Evolutionary conservation across 2,888 invertebrate species (phyloP), one percentile per base, ranked within the genome.

Genomic region (Agelastica alni): DNA sequence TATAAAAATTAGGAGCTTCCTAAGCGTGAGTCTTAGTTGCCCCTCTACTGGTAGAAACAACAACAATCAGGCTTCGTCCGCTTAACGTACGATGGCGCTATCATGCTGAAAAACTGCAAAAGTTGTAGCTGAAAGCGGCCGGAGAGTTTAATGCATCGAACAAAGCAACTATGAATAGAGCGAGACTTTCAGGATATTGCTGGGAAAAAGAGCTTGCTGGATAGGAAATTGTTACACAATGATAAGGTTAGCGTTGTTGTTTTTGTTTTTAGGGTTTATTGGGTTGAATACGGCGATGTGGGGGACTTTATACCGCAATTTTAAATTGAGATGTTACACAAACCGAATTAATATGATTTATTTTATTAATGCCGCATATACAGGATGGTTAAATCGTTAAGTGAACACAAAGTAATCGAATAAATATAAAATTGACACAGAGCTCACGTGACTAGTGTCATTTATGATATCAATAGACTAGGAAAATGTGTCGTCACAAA

Each of bases 51-150:
- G 53, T 49, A 48, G 59, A 45, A 44, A 32, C 32, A 39, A 43
- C 20, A 53, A 56, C 59, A 59, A 57, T 49, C 7, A 39, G 31
- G 44, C 43, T 65, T 59, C 54, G 46, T 55, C 57, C 48, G 49
- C 48, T 48, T 37, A 30, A 47, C 54, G 18, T 22, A 48, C 59
- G 67, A 62, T 68, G 66, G 58, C 64, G 61, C 61, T 28, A 57
- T 46, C 36, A 37, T 57, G 46, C 43, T 30, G 13, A 58, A 53
- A 60, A 59, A 56, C 53, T 41, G 45, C 22, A 42, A 20, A 13
- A 32, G 34, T 22, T 13, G n/a, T 17, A n/a, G 18, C 9, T 36
- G 13, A 18, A 18, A 12, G 34, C 51, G 7, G 9, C 10, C 32
- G 31, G 32, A 22, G 39, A 46, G 39, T 48, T 47, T 48, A 41